phyloP scores from a whole-genome alignment of 2,113 vertebrate genomes.

The Ahaetulla prasina region DNA sequence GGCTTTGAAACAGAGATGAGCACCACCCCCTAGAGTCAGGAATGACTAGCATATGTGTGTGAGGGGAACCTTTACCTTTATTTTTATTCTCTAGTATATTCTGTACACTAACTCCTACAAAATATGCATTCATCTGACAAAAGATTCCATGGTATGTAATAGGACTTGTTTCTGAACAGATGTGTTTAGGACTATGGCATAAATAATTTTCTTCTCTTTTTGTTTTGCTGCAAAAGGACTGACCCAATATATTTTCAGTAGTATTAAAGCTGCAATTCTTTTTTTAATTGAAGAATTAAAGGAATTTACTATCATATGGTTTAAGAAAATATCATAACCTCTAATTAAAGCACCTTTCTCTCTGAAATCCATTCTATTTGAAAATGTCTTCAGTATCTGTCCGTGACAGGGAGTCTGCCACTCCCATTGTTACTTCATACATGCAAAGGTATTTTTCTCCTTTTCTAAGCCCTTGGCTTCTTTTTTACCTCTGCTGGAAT shows the following conservation, averaged over 20 bases:
- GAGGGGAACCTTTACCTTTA: too few relatives aligned
- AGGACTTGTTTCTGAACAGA: neutral
- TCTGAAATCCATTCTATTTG: constrained; percentile 6
- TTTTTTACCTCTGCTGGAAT: constrained; percentile 8
- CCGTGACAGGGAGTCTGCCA: neutral
- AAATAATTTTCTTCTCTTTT: neutral
- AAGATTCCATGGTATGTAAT: neutral
- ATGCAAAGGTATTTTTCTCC: neutral
- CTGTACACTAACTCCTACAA: neutral
- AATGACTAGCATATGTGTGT: too few relatives aligned
- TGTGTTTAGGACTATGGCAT: neutral
- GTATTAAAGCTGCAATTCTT: neutral
- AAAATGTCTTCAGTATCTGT: neutral
- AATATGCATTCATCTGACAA: neutral
- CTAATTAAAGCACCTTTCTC: neutral
- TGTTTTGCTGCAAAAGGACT: neutral
- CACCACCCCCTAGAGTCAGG: too few relatives aligned
- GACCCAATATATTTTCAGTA: neutral
- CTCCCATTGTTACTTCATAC: neutral
- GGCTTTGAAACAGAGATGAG: too few relatives aligned
- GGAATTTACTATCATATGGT: neutral
- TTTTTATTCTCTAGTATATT: neutral
- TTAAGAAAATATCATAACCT: neutral
- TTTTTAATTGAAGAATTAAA: neutral
- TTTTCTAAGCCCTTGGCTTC: constrained; percentile 8